These are phyloP conservation scores for Macrobrachium rosenbergii DNA, from an alignment of 1,140 invertebrate genomes.

Conservation along the genomic window DNA sequence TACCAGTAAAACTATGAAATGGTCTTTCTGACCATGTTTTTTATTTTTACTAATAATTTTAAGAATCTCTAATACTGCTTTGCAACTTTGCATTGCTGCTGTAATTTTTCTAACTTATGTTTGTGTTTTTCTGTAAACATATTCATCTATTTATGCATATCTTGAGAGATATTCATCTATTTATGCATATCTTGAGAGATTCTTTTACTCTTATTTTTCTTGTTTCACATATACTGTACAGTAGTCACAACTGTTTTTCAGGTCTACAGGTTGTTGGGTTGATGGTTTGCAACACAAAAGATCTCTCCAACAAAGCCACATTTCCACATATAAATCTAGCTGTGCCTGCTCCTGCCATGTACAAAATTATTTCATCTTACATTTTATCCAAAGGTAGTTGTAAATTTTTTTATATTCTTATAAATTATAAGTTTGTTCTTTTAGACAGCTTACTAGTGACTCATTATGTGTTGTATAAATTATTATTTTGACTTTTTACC, in stretches of 20 bases:
- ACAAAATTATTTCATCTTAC: conserved; percentile 25
- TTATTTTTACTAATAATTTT: too few relatives aligned
- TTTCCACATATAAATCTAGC: conserved; percentile 55
- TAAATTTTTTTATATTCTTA: not conserved
- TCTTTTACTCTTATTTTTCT: not conserved
- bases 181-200: too few relatives aligned
- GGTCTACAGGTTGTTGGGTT: conserved; percentile 46
- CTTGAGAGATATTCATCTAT: not conserved
- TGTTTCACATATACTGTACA: not conserved
- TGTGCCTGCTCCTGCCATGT: conserved; percentile 27
- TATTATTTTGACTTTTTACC: not conserved
- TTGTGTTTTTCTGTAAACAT: too few relatives aligned
- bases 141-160: not conserved
- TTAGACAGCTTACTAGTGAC: not conserved
- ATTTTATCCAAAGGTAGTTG: conserved; percentile 21
- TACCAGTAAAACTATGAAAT: too few relatives aligned
- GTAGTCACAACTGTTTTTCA: not conserved
- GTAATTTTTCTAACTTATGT: too few relatives aligned
- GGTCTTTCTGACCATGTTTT: too few relatives aligned
- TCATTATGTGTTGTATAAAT: not conserved
- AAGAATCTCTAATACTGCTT: too few relatives aligned
- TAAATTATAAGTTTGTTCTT: too few relatives aligned
- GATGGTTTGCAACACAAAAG: conserved; percentile 37
- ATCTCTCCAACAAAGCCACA: conserved; percentile 13
- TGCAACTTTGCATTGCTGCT: too few relatives aligned